phyloP scores from a whole-genome alignment of 2,113 vertebrate species.

The Leiothrix lutea region DNA sequence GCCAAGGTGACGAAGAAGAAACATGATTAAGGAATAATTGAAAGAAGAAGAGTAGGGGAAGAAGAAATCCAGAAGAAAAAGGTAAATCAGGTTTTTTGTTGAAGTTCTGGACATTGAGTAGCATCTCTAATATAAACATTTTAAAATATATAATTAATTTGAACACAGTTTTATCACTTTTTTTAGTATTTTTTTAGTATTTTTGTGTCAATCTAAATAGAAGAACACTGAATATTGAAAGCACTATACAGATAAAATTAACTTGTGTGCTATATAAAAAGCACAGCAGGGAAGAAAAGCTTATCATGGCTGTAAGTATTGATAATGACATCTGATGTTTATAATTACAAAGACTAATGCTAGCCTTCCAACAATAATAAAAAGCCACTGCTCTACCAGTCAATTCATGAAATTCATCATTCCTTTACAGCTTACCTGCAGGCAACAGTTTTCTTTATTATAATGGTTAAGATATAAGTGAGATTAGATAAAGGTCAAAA shows the following conservation, averaged over 20 bases:
- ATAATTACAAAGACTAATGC: neutral
- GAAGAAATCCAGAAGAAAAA: neutral
- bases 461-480: neutral
- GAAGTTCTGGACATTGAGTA: neutral
- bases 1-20: neutral
- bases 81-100: neutral
- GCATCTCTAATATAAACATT: neutral
- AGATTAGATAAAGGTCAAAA: slow-evolving; percentile 9
- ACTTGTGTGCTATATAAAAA: neutral
- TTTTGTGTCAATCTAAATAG: neutral
- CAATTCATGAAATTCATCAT: neutral
- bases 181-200: neutral
- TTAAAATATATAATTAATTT: neutral
- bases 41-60: neutral
- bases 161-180: neutral
- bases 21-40: neutral
- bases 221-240: neutral
- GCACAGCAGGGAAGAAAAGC: neutral
- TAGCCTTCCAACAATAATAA: neutral
- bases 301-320: neutral
- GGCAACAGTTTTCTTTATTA: neutral
- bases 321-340: neutral
- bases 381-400: neutral
- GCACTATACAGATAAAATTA: neutral
- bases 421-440: neutral